Base-by-base conservation (phyloP, 2,888 invertebrate species). In the Synanthedon vespiformis region DNA sequence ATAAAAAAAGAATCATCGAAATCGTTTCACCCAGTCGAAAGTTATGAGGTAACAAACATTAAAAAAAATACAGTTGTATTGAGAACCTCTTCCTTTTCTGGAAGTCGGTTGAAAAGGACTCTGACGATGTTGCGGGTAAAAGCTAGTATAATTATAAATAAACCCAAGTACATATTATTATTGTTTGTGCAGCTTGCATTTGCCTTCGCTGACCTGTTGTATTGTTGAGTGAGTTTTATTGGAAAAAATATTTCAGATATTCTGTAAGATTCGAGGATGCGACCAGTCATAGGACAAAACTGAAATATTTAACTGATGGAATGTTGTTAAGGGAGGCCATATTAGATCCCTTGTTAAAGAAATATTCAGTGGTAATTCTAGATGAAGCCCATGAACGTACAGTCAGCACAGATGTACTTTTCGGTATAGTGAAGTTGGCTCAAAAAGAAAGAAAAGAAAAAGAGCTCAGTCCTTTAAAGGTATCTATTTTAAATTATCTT, bases 301-400 rank as follows among this genome's bases (percentile, higher is more conserved):
- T 98, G 6, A 96, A 95, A 70, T 98, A 94, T 77, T 85, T 98
- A 69, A 98, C 98, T 3, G 98, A 98, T 83, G 98, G 98, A 48
- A 97, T 97, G 92, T 82, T 98, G 62, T 85, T 98, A 4, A 89
- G 98, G 53, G 98, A 98, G 83, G 95, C 97, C 0, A 93, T 98
- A 69, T 82, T 88, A 50, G 95, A 96, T 77, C 91, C 92, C 8
- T 74, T 93, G 44, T 74, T 96, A 2, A 90, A 89, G 56, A 90
- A 92, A 58, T 98, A 98, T 73, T 91, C 92, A 27, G 89, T 95
- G 12, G 89, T 98, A 16, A 92, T 98, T 65, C 80, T 98, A 59
- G 98, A 98, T 76, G 98, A 98, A 79, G 98, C 96, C 40, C 98
- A 98, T 75, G 98, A 98, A 76, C 89, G 98, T 48, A 97, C 98